phyloP scores from a whole-genome alignment of 2,113 vertebrate species.

The Budorcas taxicolor region DNA sequence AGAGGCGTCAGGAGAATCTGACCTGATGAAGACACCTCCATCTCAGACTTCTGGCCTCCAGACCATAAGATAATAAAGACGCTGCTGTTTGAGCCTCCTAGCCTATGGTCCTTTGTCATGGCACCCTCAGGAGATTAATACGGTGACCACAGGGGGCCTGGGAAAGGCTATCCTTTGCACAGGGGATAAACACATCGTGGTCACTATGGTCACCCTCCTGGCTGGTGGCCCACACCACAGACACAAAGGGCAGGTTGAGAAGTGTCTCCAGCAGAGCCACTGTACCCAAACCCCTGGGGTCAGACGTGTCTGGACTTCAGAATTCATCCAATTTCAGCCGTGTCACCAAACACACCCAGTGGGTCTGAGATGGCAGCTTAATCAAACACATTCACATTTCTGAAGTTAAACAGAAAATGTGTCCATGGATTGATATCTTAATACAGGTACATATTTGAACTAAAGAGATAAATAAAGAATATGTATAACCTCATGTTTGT shows the following conservation, averaged over 20 bases:
- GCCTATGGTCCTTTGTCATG: no score
- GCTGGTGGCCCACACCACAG: background rate
- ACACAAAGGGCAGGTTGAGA: no score
- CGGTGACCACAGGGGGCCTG: fast-evolving
- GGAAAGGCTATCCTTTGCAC: no score
- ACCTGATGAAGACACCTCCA: no score
- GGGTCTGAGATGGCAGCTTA: no score
- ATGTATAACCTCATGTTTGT: background rate
- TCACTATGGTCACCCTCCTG: no score
- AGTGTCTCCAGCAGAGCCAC: background rate
- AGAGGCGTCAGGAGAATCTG: background rate
- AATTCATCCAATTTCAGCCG: background rate
- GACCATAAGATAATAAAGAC: background rate
- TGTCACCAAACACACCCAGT: background rate
- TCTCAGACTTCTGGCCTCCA: background rate
- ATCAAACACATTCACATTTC: background rate
- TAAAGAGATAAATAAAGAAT: background rate
- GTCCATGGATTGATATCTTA: background rate
- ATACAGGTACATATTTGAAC: background rate
- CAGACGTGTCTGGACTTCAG: background rate
- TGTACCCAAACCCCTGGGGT: background rate
- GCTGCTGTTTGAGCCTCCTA: background rate
- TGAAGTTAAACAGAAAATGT: background rate
- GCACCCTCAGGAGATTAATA: background rate
- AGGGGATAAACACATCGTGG: fast-evolving